Conservation (phyloP, 2,888 invertebrate species). For the Tipula confusa region DNA sequence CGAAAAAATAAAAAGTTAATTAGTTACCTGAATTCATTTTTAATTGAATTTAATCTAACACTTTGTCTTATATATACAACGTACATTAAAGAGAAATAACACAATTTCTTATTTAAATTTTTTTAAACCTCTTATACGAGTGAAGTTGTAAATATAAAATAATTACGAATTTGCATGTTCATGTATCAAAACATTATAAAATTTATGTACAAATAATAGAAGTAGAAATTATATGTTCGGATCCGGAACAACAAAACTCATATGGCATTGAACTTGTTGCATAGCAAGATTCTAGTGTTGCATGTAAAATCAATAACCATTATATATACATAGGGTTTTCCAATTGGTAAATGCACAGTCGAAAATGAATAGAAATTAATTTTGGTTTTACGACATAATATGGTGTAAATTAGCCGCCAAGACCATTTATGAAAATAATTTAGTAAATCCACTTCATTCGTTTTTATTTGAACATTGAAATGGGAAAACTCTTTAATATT, state of each 20-base stretch:
- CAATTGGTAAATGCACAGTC: no score
- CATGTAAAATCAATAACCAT: background rate
- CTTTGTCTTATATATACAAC: background rate
- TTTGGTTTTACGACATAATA: no score
- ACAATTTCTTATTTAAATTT: background rate
- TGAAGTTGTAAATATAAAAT: background rate
- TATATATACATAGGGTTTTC: no score
- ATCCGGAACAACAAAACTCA: background rate
- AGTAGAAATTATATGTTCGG: background rate
- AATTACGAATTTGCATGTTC: constrained; percentile 1
- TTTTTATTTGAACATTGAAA: no score
- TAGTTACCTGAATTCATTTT: background rate
- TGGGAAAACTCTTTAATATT: no score
- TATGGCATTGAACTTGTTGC: constrained; percentile 1
- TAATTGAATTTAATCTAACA: background rate
- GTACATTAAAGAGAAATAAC: background rate
- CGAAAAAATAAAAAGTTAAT: background rate
- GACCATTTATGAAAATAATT: no score
- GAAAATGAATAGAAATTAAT: no score
- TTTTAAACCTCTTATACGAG: background rate
- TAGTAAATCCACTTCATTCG: no score
- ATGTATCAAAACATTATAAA: background rate
- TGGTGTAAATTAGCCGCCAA: no score
- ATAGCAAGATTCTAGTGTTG: background rate
- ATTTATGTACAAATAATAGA: background rate